Conservation (phyloP, 1,140 invertebrate genomes). For the Thaumetopoea pityocampa region DNA sequence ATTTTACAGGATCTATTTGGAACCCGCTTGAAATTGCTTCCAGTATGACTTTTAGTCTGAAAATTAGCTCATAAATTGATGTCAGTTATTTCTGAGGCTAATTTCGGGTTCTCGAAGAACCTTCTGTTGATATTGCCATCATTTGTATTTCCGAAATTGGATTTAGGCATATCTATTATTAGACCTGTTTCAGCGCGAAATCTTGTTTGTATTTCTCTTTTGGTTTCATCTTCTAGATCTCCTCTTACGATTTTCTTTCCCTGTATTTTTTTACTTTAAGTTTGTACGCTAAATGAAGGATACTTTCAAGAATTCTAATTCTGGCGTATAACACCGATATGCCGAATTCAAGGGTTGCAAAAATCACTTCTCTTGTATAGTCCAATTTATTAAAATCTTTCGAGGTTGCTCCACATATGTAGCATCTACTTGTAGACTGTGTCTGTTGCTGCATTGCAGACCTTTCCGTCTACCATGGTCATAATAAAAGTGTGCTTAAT, state of each 20-base stretch:
- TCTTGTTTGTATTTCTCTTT: slow-evolving; percentile 22
- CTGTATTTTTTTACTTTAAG: slow-evolving; percentile 31
- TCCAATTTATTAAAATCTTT: slow-evolving; percentile 48
- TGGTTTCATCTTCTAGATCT: slow-evolving; percentile 20
- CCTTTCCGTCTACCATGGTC: slow-evolving; percentile 64
- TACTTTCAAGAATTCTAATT: slow-evolving; percentile 43
- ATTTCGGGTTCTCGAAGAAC: slow-evolving; percentile 37
- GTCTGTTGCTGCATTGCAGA: slow-evolving; percentile 50
- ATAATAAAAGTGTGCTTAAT: slow-evolving; percentile 19
- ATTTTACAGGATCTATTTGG: slow-evolving; percentile 27
- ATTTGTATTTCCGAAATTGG: slow-evolving; percentile 44
- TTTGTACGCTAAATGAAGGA: slow-evolving; percentile 47
- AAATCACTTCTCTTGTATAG: slow-evolving; percentile 20
- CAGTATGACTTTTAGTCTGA: slow-evolving; percentile 20
- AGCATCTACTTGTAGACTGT: slow-evolving; percentile 52
- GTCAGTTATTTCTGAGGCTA: slow-evolving; percentile 35
- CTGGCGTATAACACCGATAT: slow-evolving; percentile 48
- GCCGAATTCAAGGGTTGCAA: slow-evolving; percentile 30
- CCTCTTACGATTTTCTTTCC: slow-evolving; percentile 6
- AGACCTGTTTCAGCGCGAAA: slow-evolving; percentile 34
- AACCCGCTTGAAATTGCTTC: too few species aligned
- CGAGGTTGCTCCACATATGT: slow-evolving; percentile 46
- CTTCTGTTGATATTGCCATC: slow-evolving; percentile 52
- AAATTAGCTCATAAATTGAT: slow-evolving; percentile 31
- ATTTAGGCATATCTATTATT: slow-evolving; percentile 30